Percentiles rank a stretch among this genome's conserved stretches.
Evolutionary conservation across 2,797 vertebrate genomes (phyloP).

Genomic region (Margarornis squamiger): DNA sequence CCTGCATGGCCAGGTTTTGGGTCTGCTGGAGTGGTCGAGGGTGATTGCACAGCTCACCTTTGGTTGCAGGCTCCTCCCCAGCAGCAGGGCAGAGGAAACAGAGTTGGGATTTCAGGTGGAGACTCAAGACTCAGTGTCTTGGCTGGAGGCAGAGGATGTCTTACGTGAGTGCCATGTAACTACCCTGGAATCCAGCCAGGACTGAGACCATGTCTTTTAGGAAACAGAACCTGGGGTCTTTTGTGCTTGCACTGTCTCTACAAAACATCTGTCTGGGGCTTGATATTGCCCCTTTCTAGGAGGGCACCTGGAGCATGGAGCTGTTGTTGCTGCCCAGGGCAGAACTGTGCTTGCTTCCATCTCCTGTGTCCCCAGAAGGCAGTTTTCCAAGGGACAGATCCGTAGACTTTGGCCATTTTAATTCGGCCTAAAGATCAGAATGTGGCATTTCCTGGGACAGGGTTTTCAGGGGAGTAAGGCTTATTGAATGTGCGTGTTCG

Average conservation of each 20-base stretch:
- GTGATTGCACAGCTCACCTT: accelerated
- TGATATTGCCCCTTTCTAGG: neutral
- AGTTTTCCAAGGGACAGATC: neutral
- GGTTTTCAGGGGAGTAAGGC: neutral
- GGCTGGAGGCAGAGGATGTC: neutral
- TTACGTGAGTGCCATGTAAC: neutral
- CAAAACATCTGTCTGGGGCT: accelerated
- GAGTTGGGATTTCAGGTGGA: neutral
- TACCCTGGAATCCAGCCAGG: neutral
- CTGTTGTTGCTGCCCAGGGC: neutral
- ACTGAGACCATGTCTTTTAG: accelerated
- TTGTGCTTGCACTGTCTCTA: accelerated
- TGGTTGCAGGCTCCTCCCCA: neutral
- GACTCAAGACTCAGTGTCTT: neutral
- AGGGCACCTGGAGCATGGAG: neutral
- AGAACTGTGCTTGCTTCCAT: neutral
- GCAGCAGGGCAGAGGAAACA: accelerated
- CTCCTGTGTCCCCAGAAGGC: neutral
- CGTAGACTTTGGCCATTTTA: neutral
- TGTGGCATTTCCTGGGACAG: neutral
- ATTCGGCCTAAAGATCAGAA: neutral
- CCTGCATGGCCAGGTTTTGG: neutral
- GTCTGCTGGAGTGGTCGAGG: neutral
- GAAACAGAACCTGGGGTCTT: neutral
- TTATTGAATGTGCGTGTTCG: neutral